Base-by-base conservation (phyloP, 2,888 invertebrate species). In the Microdon myrmicae region DNA sequence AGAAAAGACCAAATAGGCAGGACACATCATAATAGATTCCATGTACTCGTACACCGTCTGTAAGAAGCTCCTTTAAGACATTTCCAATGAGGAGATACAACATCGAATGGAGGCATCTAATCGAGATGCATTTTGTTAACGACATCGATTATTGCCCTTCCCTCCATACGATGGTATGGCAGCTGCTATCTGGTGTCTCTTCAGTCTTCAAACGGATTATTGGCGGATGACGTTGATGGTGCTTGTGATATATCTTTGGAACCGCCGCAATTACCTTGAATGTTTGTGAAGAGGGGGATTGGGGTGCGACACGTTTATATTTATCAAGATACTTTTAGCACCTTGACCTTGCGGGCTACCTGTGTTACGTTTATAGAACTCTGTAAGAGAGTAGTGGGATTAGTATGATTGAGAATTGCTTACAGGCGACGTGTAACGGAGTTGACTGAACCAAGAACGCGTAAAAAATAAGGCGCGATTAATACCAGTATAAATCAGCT, bases 91-190 rank as follows among this genome's bases (percentile, higher is more conserved):
- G 16, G 44, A 31, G 26, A 32, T 44, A 26, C 16, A n/a, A 14
- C 20, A 7, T 17, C 8, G 9, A 23, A 25, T 20, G 22, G 22
- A 35, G 20, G 19, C 32, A 38, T 34, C 51, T 64, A 53, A 64
- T 64, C 64, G 45, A 47, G 64, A 43, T 64, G 58, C 51, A 58
- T 64, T 64, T 58, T 64, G 64, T 58, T 64, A 64, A 58, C 51
- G 58, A 64, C 58, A 64, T 64, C 58, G 64, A 64, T 64, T 64
- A 51, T 47, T 47, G 44, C 31, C 23, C 35, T 43, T 28, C 37
- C 9, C 10, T 3, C 9, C 34, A n/a, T n/a, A n/a, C n/a, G n/a
- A n/a, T n/a, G n/a, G n/a, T n/a, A n/a, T n/a, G n/a, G n/a, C 14
- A 6, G 25, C 20, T 37, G 17, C 28, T 26, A 4, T 25, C 9